Evolutionary conservation across 2,888 invertebrate species (phyloP).

Genomic region (Volucella inanis): DNA sequence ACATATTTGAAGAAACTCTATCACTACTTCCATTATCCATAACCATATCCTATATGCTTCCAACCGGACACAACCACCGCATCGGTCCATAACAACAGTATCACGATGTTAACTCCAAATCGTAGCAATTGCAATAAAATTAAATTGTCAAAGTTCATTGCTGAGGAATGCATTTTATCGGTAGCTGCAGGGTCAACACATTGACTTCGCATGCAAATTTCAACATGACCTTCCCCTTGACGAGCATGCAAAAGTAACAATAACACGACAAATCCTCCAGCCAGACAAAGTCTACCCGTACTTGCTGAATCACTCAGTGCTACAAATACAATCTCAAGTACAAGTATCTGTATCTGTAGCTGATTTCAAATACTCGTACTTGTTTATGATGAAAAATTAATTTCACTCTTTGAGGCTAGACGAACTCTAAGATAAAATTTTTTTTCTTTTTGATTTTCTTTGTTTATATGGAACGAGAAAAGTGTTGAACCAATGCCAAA

Average conservation of each 20-base stretch:
- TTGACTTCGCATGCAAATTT: constrained; percentile 33
- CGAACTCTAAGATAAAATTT: constrained; percentile 39
- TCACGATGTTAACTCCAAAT: constrained; percentile 4
- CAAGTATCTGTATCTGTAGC: not conserved
- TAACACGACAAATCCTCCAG: constrained; percentile 7
- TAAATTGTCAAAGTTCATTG: constrained; percentile 42
- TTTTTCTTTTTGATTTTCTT: constrained; percentile 9
- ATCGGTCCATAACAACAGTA: constrained; percentile 7
- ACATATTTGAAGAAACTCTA: too few relatives aligned
- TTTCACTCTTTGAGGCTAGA: constrained; percentile 59
- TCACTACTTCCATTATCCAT: too few relatives aligned
- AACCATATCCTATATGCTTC: too few relatives aligned
- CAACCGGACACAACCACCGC: too few relatives aligned
- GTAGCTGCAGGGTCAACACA: constrained; percentile 34
- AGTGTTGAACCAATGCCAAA: constrained; percentile 67
- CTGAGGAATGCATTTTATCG: constrained; percentile 16
- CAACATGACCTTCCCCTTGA: constrained; percentile 32
- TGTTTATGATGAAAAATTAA: constrained; percentile 51
- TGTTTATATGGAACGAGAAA: constrained; percentile 51
- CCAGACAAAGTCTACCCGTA: not conserved
- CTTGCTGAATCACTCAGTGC: constrained; percentile 31
- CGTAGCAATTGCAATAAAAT: constrained; percentile 33
- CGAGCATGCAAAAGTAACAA: constrained; percentile 11
- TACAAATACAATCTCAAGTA: not conserved
- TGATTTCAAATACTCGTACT: constrained; percentile 29